These are phyloP conservation scores for Teleogryllus oceanicus DNA, from an alignment of 2,888 invertebrate genomes.

Conservation along the genomic window DNA sequence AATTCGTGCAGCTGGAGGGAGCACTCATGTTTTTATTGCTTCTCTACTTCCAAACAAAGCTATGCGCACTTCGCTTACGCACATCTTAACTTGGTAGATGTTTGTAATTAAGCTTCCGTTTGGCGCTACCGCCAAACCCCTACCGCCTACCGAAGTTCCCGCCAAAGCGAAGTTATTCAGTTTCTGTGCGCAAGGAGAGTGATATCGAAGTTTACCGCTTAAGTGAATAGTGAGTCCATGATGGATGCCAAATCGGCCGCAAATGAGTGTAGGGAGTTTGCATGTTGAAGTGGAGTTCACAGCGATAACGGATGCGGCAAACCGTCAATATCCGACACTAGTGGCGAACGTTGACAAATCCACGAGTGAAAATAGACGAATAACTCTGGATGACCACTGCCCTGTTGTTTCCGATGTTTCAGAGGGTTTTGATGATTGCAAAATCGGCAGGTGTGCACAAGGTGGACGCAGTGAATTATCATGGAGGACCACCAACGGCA, in stretches of 20 bases:
- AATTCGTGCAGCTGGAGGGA: neutral
- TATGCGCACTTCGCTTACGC: neutral
- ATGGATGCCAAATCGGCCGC: neutral
- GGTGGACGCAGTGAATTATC: neutral
- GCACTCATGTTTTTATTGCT: neutral
- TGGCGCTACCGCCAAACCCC: neutral
- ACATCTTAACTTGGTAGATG: neutral
- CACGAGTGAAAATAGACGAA: neutral
- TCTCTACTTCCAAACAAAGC: neutral
- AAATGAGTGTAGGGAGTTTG: neutral
- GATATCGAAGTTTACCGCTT: neutral
- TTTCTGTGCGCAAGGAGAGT: neutral
- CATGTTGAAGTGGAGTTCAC: neutral
- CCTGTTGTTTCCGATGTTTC: neutral
- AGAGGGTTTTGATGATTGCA: neutral
- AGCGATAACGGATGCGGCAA: neutral
- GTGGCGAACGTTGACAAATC: neutral
- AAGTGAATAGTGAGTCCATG: neutral
- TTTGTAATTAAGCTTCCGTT: neutral
- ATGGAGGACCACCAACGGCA: neutral
- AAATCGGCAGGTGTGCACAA: neutral
- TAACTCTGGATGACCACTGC: constrained; percentile 3
- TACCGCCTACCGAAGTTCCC: neutral
- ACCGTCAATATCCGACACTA: neutral
- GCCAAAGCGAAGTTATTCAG: neutral